phyloP scores from a whole-genome alignment of 2,113 vertebrate species.

The Poicephalus gulielmi region DNA sequence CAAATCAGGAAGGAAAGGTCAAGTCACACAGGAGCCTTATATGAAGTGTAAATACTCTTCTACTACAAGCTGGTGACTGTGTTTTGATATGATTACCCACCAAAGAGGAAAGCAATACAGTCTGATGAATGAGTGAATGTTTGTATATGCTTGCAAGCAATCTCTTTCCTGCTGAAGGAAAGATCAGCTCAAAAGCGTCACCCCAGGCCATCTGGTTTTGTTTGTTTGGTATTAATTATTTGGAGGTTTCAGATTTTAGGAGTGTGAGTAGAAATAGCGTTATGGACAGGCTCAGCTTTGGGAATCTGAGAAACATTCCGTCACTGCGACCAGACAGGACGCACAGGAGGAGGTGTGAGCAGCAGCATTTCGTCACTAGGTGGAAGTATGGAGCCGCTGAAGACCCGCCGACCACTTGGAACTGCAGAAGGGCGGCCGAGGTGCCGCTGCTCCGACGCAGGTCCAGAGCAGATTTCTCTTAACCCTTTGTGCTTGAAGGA shows the following conservation, averaged over 20 bases:
- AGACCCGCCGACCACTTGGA: background rate
- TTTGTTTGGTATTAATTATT: background rate
- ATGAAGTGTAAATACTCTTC: background rate
- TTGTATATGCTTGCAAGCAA: accelerated
- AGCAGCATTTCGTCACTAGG: background rate
- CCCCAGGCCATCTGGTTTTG: background rate
- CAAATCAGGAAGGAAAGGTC: background rate
- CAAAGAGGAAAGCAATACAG: background rate
- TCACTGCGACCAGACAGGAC: background rate
- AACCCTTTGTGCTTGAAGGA: accelerated
- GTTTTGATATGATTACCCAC: background rate
- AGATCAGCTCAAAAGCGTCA: background rate
- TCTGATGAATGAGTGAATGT: accelerated
- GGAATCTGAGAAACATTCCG: background rate
- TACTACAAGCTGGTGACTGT: background rate
- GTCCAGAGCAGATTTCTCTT: background rate
- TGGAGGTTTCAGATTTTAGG: background rate
- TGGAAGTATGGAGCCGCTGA: conserved; percentile 19
- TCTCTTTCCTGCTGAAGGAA: background rate
- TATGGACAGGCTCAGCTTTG: accelerated
- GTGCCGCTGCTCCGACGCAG: background rate
- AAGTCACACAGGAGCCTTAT: accelerated
- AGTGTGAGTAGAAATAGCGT: background rate
- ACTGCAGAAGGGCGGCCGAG: too few species aligned
- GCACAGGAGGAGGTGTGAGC: background rate